These are phyloP conservation scores for Hippocampus zosterae DNA, from an alignment of 2,113 vertebrate species.

Conservation along the genomic window DNA sequence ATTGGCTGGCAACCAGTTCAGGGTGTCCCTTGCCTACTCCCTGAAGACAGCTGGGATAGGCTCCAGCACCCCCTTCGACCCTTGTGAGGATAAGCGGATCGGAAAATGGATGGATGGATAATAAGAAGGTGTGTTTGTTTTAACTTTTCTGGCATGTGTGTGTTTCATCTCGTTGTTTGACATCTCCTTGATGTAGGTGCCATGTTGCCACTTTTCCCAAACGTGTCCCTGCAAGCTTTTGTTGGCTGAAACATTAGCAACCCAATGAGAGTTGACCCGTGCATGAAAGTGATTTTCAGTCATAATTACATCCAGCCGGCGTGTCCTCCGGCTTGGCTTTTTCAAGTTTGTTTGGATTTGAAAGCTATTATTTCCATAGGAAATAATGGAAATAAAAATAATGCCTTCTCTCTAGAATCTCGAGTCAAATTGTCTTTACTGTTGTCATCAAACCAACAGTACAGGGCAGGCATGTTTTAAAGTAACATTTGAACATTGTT, in stretches of 20 bases:
- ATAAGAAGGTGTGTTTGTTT: constrained; percentile 20
- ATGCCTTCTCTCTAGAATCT: too few species aligned
- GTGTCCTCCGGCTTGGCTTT: neutral
- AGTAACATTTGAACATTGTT: neutral
- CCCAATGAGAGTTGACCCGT: constrained; percentile 4
- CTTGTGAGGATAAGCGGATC: too few species aligned
- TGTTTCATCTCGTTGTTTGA: constrained; percentile 13
- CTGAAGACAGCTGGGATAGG: too few species aligned
- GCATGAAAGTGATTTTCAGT: constrained; percentile 15
- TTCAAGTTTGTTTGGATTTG: neutral
- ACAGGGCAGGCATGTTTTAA: neutral
- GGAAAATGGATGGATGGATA: too few species aligned
- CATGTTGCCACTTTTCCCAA: constrained; percentile 45
- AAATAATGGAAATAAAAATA: neutral
- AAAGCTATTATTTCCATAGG: neutral
- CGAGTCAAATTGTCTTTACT: neutral
- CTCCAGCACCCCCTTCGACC: too few species aligned
- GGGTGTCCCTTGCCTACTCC: too few species aligned
- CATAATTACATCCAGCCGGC: constrained; percentile 4
- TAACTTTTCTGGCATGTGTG: constrained; percentile 22
- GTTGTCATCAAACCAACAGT: neutral
- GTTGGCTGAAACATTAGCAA: constrained; percentile 27
- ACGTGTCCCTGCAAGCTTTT: constrained; percentile 28
- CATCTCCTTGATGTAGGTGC: constrained; percentile 16
- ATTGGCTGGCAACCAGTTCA: too few species aligned